These are phyloP conservation scores for Nomia melanderi DNA, from an alignment of 1,140 invertebrate genomes.

Conservation along the genomic window DNA sequence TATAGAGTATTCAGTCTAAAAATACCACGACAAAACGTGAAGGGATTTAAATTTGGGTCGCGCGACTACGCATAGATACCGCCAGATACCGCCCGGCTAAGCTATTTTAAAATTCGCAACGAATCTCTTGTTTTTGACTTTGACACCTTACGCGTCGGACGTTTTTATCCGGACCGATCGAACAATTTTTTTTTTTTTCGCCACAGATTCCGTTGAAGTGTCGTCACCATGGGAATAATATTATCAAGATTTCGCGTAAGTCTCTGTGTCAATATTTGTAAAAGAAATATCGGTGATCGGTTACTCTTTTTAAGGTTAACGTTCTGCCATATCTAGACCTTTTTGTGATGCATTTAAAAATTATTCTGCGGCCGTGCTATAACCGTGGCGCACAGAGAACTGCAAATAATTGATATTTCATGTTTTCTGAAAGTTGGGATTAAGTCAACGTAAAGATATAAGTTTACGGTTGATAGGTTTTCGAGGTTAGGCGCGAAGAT, in stretches of 20 bases:
- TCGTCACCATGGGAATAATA: slow-evolving; percentile 73
- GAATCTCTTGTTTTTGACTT: slow-evolving; percentile 48
- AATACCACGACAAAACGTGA: slow-evolving; percentile 52
- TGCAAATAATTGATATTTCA: background rate
- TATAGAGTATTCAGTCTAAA: slow-evolving; percentile 47
- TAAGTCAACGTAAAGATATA: background rate
- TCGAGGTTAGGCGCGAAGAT: slow-evolving; percentile 33
- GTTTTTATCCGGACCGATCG: background rate
- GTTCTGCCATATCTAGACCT: background rate
- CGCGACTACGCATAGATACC: slow-evolving; percentile 13
- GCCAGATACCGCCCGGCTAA: slow-evolving; percentile 26
- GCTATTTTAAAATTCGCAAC: slow-evolving; percentile 58
- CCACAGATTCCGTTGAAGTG: background rate
- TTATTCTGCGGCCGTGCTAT: background rate
- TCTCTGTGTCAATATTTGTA: slow-evolving; percentile 32
- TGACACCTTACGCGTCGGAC: slow-evolving; percentile 1
- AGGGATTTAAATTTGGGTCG: slow-evolving; percentile 57
- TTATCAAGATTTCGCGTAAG: slow-evolving; percentile 79
- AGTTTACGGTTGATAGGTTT: slow-evolving; percentile 17
- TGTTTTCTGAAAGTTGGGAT: slow-evolving; percentile 10
- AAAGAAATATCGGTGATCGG: background rate
- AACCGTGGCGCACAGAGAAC: background rate
- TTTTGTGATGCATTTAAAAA: background rate
- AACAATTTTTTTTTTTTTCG: background rate
- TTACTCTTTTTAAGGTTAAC: slow-evolving; percentile 39